Percentiles rank a stretch among this genome's conserved stretches.
Evolutionary conservation across 2,888 invertebrate genomes (phyloP).

Genomic region (Lamproptera curius): DNA sequence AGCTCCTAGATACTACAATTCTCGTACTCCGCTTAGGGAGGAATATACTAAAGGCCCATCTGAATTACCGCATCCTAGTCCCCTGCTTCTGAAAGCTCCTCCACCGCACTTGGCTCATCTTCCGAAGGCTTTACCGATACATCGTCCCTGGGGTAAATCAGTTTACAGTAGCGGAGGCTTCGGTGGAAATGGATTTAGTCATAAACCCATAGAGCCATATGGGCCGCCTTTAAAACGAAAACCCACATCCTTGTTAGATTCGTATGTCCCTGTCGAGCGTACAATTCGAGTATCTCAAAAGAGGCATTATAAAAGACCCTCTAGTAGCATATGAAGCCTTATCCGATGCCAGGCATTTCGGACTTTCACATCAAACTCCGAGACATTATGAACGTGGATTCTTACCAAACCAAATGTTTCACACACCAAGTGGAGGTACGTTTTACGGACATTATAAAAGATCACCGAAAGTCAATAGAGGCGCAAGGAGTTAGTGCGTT

Average conservation of each 20-base stretch:
- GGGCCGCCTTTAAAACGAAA: constrained; percentile 47
- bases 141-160: constrained; percentile 54
- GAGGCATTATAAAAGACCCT: constrained; percentile 64
- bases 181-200: constrained; percentile 38
- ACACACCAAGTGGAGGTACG: constrained; percentile 62
- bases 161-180: constrained; percentile 48
- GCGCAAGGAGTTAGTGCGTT: constrained; percentile 5
- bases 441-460: constrained; percentile 68
- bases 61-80: constrained; percentile 58
- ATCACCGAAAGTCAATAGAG: constrained; percentile 51
- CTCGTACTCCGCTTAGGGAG: constrained; percentile 47
- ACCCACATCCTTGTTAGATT: constrained; percentile 76
- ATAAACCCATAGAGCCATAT: constrained; percentile 45
- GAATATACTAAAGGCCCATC: constrained; percentile 45
- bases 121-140: constrained; percentile 60
- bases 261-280: constrained; percentile 79
- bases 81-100: constrained; percentile 48
- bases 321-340: constrained; percentile 61
- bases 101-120: constrained; percentile 58
- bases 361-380: constrained; percentile 41
- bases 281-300: constrained; percentile 66
- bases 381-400: constrained; percentile 66
- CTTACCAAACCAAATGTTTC: constrained; percentile 71
- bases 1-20: constrained; percentile 54
- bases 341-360: constrained; percentile 42